Evolutionary conservation across 2,113 vertebrate genomes (phyloP).

Genomic region (Lagenorhynchus albirostris): DNA sequence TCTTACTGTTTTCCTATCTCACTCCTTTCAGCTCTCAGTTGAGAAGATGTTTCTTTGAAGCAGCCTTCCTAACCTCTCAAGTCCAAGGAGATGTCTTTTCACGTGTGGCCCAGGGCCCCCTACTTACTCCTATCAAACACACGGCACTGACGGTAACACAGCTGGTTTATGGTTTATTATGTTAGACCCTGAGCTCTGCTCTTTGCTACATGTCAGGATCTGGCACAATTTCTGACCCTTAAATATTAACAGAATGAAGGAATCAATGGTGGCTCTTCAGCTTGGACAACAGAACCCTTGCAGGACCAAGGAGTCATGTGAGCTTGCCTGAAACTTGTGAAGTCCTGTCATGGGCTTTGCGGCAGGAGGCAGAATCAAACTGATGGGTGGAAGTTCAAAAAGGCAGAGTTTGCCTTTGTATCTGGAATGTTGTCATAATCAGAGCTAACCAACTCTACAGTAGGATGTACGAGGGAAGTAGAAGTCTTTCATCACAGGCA

Average conservation of each 20-base stretch:
- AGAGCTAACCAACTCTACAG: neutral
- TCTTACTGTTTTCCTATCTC: neutral
- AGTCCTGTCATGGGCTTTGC: too few relatives aligned
- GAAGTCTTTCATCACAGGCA: neutral
- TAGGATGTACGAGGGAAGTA: neutral
- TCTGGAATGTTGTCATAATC: neutral
- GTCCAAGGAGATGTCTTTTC: neutral
- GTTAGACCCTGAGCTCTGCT: neutral
- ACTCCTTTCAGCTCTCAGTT: neutral
- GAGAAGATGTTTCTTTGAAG: neutral
- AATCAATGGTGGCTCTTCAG: rapidly evolving
- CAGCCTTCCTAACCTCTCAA: too few relatives aligned
- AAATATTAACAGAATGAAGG: neutral
- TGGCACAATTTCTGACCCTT: neutral
- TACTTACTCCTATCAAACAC: neutral
- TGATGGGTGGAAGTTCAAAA: neutral
- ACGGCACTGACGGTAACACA: rapidly evolving
- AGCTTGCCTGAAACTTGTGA: neutral
- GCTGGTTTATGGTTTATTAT: neutral
- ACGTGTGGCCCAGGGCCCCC: rapidly evolving
- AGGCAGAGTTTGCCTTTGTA: neutral
- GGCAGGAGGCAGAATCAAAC: neutral
- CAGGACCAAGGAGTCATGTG: neutral
- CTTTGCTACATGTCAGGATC: neutral
- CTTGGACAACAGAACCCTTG: neutral